phyloP scores from a whole-genome alignment of 2,888 invertebrate genomes.

The Halictus ligatus region DNA sequence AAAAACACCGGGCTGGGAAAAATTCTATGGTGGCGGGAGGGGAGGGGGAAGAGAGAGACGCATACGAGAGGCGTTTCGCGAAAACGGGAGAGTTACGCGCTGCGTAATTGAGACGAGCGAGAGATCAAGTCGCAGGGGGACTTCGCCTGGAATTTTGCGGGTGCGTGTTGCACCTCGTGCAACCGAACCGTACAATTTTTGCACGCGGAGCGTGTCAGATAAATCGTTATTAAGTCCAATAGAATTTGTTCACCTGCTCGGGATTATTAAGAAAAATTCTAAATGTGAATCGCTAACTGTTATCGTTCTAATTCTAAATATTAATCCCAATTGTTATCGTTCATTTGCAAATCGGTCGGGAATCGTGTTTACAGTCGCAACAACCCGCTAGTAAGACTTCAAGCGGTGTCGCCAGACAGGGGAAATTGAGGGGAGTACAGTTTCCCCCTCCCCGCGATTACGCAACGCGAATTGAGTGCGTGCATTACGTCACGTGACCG shows the following conservation, averaged over 20 bases:
- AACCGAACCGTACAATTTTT: background rate
- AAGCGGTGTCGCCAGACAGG: no score
- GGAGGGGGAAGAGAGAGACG: background rate
- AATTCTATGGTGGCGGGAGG: background rate
- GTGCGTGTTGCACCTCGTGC: background rate
- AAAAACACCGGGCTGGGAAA: background rate
- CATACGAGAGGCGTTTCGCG: background rate
- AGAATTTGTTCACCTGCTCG: background rate
- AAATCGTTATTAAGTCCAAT: background rate
- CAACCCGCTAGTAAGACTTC: no score
- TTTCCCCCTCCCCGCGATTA: no score
- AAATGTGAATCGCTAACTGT: no score
- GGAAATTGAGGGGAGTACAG: no score
- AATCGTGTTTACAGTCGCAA: no score
- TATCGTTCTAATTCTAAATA: no score
- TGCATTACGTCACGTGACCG: no score
- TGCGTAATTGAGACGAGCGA: background rate
- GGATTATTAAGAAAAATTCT: background rate
- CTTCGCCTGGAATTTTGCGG: background rate
- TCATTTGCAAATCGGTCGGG: no score
- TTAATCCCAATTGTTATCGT: no score
- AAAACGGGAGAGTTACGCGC: background rate
- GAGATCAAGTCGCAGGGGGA: background rate
- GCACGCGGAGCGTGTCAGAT: no score
- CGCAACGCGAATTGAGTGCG: no score